Base-by-base conservation (phyloP, 1,140 invertebrate genomes). In the Drosophila sulfurigaster region DNA sequence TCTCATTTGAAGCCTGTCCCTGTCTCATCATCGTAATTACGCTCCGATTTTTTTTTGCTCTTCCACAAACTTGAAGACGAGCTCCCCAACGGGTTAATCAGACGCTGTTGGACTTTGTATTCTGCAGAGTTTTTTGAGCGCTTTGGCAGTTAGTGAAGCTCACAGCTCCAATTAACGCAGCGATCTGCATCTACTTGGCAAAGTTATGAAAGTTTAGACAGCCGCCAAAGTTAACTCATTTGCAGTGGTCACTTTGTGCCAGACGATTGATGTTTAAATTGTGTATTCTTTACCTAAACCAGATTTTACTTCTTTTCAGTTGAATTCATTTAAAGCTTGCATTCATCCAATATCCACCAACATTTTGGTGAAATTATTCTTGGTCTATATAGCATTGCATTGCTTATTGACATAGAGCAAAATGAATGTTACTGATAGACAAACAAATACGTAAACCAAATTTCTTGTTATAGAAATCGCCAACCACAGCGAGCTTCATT, bases 211-310 rank as follows among this genome's bases (percentile, higher is more conserved):
- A 87, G 83, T 74, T 88, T 87, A 74, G 71, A 54, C 82, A 75
- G 69, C 73, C 75, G 58, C 46, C 79, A 87, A 87, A 87, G 79
- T 88, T 88, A 87, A 88, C 83, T 81, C 87, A 87, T 83, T 88
- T 88, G 83, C 75, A 70, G 32, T 75, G 78, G 78, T 86, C 77
- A 76, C 82, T 38, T 10, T 10, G 20, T 25, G 20, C 20, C 20
- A 25, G 20, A 25, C 20, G 20, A 25, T 25, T 25, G 20, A 25
- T 25, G 20, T 25, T 25, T 25, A 25, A 25, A 25, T 25, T 25
- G 20, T 25, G 20, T 25, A 25, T 25, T 25, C 20, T 3, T 25
- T 25, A 25, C 3, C 20, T 25, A 25, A 25, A 25, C 20, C 3
- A 4, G 20, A 25, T 25, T 25, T 25, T 25, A 4, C 3, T 25